Evolutionary conservation across 2,113 vertebrate genomes (phyloP).

Genomic region (Gavia stellata): DNA sequence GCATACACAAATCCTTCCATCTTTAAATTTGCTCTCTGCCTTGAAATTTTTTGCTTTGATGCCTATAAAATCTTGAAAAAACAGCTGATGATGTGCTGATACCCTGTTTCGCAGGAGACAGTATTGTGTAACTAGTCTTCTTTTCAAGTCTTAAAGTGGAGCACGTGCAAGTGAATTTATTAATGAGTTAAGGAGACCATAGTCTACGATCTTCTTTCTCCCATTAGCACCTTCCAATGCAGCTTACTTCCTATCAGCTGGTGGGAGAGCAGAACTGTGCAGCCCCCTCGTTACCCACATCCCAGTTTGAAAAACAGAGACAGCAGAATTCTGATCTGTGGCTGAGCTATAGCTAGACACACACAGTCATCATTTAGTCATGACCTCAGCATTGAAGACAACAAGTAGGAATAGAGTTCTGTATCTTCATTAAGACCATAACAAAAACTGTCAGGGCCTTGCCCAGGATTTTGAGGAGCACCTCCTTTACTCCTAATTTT

Average conservation of each 20-base stretch:
- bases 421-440: not conserved
- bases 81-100: not conserved
- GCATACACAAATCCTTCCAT: not conserved
- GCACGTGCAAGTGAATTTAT: not conserved
- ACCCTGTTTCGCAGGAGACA: not conserved
- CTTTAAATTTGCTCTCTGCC: not conserved
- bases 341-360: not conserved
- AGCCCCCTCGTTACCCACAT: not conserved
- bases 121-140: rapidly evolving
- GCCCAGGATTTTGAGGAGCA: not conserved
- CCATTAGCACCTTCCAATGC: not conserved
- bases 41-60: not conserved
- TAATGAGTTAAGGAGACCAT: not conserved
- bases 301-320: not conserved
- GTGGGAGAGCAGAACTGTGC: not conserved
- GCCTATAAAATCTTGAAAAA: not conserved
- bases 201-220: not conserved
- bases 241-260: not conserved
- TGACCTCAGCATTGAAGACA: not conserved
- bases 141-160: not conserved
- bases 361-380: not conserved
- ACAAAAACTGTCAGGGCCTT: not conserved
- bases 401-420: not conserved
- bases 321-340: not conserved
- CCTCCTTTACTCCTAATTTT: not conserved